These are phyloP conservation scores for Spheniscus mendiculus DNA, from an alignment of 2,113 vertebrate species.

Conservation along the genomic window DNA sequence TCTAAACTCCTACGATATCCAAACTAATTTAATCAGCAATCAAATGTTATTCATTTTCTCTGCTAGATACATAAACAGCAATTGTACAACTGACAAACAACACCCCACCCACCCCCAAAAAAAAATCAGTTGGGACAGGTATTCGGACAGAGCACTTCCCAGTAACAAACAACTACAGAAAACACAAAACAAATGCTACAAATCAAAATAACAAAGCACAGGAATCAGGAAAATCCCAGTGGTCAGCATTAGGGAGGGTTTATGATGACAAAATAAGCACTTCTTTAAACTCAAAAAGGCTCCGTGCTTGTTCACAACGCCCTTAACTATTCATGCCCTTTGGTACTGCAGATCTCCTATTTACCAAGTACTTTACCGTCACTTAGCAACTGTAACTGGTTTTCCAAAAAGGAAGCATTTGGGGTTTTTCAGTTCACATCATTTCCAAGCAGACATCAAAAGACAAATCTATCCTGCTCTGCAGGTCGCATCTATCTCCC, in stretches of 20 bases:
- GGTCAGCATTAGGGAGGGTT: neutral
- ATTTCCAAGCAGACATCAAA: constrained; percentile 5
- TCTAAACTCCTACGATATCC: neutral
- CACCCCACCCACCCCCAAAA: too few relatives aligned
- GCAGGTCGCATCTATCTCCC: neutral
- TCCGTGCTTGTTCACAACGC: neutral
- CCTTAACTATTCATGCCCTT: constrained; percentile 34
- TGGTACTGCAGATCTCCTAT: neutral
- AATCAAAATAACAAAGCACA: neutral
- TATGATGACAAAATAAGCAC: neutral
- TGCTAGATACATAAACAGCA: neutral
- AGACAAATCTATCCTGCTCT: neutral
- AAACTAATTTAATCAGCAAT: neutral
- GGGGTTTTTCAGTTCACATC: neutral
- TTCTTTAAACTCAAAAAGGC: neutral
- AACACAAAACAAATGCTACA: neutral
- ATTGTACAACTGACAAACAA: neutral
- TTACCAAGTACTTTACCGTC: constrained; percentile 36
- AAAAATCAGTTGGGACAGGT: neutral
- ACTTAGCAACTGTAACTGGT: constrained; percentile 55
- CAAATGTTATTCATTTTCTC: neutral
- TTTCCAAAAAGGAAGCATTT: constrained; percentile 43
- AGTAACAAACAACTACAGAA: neutral
- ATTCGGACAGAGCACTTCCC: neutral
- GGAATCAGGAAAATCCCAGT: neutral